Conservation (phyloP, 2,113 vertebrate genomes). For the Sterna hirundo region DNA sequence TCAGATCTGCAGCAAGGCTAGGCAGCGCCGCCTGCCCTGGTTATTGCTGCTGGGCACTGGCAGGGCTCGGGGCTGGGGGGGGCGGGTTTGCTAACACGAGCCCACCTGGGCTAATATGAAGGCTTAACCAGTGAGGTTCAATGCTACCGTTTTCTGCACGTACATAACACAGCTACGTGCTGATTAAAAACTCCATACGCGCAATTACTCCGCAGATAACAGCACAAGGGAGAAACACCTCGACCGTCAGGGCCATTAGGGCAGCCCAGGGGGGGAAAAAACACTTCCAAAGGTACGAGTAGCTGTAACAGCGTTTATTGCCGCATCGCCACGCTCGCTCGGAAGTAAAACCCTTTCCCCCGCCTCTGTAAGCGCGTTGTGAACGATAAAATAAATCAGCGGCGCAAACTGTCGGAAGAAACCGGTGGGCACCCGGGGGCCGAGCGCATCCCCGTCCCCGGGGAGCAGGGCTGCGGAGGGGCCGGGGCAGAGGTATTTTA, state of each 20-base stretch:
- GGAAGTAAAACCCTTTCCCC: background rate
- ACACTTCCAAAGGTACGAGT: background rate
- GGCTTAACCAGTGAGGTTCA: constrained; percentile 19
- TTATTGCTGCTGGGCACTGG: background rate
- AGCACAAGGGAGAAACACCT: background rate
- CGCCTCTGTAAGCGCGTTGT: background rate
- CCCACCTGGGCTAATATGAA: background rate
- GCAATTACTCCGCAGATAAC: background rate
- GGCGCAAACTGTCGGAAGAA: background rate
- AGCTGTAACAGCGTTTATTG: constrained; percentile 45
- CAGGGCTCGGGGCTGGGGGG: background rate
- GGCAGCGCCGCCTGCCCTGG: background rate
- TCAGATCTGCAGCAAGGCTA: background rate
- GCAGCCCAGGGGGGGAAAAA: background rate
- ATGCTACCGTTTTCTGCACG: background rate
- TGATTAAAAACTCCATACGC: background rate
- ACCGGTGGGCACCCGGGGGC: accelerated
- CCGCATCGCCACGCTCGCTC: background rate
- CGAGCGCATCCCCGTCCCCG: background rate
- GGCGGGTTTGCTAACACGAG: background rate
- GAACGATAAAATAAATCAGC: background rate
- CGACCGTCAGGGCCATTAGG: background rate
- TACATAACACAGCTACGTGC: background rate
- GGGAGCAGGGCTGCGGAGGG: background rate
- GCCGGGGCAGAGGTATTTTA: constrained; percentile 72